These are phyloP conservation scores for Drosophila formosana DNA, from an alignment of 2,888 invertebrate species.

Conservation along the genomic window DNA sequence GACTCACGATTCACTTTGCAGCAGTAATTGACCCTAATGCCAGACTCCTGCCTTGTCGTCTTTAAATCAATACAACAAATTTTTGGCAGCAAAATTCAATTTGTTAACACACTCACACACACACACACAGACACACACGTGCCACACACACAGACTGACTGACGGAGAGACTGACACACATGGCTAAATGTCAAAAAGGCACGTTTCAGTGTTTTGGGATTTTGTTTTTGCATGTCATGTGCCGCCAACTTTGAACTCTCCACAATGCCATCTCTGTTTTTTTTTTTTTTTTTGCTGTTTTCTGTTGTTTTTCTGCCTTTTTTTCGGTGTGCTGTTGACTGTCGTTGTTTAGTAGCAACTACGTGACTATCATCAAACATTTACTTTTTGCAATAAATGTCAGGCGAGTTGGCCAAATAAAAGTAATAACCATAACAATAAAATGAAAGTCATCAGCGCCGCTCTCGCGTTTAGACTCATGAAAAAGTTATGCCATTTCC, in stretches of 20 bases:
- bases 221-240: slow-evolving; percentile 78
- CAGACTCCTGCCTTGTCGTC: slow-evolving; percentile 13
- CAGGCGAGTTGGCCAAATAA: slow-evolving; percentile 51
- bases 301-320: not conserved
- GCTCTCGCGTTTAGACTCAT: slow-evolving; percentile 5
- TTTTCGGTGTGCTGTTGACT: slow-evolving; percentile 28
- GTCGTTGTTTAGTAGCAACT: slow-evolving; percentile 55
- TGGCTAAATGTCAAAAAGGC: slow-evolving; percentile 70
- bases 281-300: not conserved
- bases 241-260: slow-evolving; percentile 68
- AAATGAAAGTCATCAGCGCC: slow-evolving; percentile 38
- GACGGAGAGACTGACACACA: slow-evolving; percentile 3
- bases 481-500: slow-evolving; percentile 32
- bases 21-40: slow-evolving; percentile 77
- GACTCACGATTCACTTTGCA: slow-evolving; percentile 68
- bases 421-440: slow-evolving; percentile 59
- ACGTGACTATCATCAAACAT: slow-evolving; percentile 74
- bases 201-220: slow-evolving; percentile 79
- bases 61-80: slow-evolving; percentile 67
- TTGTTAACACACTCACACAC: slow-evolving; percentile 52
- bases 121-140: slow-evolving; percentile 13
- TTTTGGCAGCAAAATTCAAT: slow-evolving; percentile 71
- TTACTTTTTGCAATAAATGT: slow-evolving; percentile 69
- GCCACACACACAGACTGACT: slow-evolving; percentile 10
- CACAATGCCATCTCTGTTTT: slow-evolving; percentile 13